These are phyloP conservation scores for Nephrotoma appendiculata DNA, from an alignment of 2,888 invertebrate species.

Conservation along the genomic window DNA sequence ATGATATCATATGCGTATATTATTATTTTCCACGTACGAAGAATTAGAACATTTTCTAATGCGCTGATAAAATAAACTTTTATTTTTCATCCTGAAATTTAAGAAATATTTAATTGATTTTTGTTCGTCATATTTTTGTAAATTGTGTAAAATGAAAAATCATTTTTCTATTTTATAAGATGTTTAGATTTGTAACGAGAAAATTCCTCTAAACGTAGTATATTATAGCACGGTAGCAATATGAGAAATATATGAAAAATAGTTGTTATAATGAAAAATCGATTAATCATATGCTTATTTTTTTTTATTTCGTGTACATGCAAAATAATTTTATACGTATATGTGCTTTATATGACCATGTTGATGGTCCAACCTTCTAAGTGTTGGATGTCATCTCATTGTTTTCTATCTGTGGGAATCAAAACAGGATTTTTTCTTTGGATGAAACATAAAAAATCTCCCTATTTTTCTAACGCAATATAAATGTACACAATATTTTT, in stretches of 20 bases:
- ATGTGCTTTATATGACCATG: not conserved
- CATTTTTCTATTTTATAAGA: not conserved
- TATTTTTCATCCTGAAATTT: not conserved
- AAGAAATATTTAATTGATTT: not conserved
- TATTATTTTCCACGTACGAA: not conserved
- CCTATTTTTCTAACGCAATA: not conserved
- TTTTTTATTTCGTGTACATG: not conserved
- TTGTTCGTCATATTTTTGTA: not conserved
- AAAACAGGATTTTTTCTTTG: slow-evolving; percentile 27
- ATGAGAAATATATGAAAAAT: not conserved
- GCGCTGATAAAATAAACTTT: not conserved
- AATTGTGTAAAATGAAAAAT: not conserved
- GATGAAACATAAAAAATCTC: not conserved
- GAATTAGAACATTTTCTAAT: not conserved
- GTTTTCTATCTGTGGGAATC: slow-evolving; percentile 33
- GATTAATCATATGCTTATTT: slow-evolving; percentile 2
- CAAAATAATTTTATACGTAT: not conserved
- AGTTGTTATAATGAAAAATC: slow-evolving; percentile 1
- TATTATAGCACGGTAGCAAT: not conserved
- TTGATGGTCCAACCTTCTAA: slow-evolving; percentile 16
- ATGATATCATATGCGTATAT: not conserved
- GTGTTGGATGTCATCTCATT: slow-evolving; percentile 36
- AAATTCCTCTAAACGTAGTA: not conserved
- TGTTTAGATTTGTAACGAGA: not conserved
- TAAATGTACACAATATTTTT: not conserved